A percentile compares a stretch with the other conserved stretches of the same genome.
Evolutionary conservation across 2,113 vertebrate species (phyloP).

Genomic region (Cyanistes caeruleus): DNA sequence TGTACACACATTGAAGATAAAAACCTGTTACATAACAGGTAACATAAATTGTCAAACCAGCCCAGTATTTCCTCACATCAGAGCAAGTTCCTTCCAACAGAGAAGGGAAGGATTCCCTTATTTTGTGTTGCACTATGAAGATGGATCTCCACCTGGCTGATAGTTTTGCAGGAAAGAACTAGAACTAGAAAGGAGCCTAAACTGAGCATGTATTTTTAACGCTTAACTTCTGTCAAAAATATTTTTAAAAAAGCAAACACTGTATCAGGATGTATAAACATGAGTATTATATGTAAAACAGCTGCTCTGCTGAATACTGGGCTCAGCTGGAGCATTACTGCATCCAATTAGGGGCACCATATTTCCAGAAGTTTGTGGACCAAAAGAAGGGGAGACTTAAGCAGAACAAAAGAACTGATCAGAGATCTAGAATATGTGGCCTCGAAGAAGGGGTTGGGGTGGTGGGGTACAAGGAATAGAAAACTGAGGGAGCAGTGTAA

Average conservation of each 20-base stretch:
- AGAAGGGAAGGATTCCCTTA: not conserved
- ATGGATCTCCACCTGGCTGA: not conserved
- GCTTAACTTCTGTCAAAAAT: conserved; percentile 34
- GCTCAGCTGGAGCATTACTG: conserved; percentile 38
- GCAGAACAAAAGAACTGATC: not conserved
- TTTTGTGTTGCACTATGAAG: not conserved
- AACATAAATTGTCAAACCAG: not conserved
- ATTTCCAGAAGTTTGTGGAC: conserved; percentile 29
- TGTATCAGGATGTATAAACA: conserved; percentile 50
- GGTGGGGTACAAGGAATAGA: not conserved
- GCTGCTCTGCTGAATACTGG: conserved; percentile 21
- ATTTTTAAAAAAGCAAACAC: conserved; percentile 43
- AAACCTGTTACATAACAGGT: not conserved
- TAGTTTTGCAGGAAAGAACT: not conserved
- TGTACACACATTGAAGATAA: not conserved
- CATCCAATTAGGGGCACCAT: conserved; percentile 40
- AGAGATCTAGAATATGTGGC: not conserved
- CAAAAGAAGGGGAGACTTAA: not conserved
- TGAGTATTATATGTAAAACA: conserved; percentile 56
- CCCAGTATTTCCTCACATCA: not conserved
- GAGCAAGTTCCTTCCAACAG: not conserved
- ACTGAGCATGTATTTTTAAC: not conserved
- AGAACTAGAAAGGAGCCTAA: not conserved
- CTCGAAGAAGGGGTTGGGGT: not conserved
- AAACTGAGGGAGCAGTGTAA: not conserved